These are phyloP conservation scores for Palloptera scutellata DNA, from an alignment of 2,888 invertebrate species.

Conservation along the genomic window DNA sequence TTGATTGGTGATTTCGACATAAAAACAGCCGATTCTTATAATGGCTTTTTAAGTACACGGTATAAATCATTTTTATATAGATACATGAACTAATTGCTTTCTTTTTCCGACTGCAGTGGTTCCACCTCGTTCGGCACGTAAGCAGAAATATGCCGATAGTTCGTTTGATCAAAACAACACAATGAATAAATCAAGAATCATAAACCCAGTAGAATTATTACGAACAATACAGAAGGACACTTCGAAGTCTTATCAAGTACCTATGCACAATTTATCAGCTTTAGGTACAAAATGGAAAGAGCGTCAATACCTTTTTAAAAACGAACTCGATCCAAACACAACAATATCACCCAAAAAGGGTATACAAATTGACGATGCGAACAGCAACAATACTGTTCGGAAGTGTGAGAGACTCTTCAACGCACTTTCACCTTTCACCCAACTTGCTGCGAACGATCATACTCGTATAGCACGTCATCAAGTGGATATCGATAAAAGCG, in stretches of 20 bases:
- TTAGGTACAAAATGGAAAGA: constrained; percentile 55
- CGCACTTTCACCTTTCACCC: constrained; percentile 45
- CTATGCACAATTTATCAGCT: constrained; percentile 40
- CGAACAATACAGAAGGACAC: constrained; percentile 54
- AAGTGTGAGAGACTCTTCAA: not conserved
- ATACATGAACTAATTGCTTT: too few relatives aligned
- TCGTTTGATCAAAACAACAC: constrained; percentile 45
- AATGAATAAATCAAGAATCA: constrained; percentile 51
- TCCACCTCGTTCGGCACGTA: constrained; percentile 45
- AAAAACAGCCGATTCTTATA: constrained; percentile 43
- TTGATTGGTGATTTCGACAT: constrained; percentile 51
- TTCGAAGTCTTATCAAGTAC: constrained; percentile 30
- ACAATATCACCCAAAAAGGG: not conserved
- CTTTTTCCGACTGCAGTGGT: constrained; percentile 29
- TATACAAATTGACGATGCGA: not conserved
- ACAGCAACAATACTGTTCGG: not conserved
- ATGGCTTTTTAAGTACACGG: constrained; percentile 41
- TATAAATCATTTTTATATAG: constrained; percentile 6
- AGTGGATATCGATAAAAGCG: constrained; percentile 20
- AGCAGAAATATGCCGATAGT: constrained; percentile 31
- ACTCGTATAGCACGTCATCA: constrained; percentile 48
- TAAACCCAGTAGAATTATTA: constrained; percentile 55
- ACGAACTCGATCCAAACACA: constrained; percentile 39
- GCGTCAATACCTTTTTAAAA: constrained; percentile 49
- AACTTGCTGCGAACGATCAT: constrained; percentile 49